Evolutionary conservation across 2,797 vertebrate species (phyloP).

Genomic region (Antennarius maculatus): DNA sequence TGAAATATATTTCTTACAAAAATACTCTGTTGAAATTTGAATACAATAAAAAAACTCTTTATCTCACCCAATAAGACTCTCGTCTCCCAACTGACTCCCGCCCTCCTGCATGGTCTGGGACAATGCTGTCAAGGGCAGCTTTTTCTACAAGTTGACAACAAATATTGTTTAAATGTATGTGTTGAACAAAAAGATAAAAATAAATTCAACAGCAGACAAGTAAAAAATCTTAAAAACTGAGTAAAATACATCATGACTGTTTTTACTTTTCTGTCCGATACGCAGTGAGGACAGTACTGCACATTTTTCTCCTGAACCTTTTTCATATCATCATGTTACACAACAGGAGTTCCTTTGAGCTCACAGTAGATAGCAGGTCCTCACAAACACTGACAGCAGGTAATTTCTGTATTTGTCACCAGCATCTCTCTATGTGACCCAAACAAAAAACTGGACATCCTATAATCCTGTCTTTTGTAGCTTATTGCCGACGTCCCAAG

Average conservation of each 20-base stretch:
- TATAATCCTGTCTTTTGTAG: background rate
- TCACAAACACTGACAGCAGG: constrained; percentile 1
- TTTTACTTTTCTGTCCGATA: too few species aligned
- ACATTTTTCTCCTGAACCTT: constrained; percentile 55
- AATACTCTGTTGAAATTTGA: background rate
- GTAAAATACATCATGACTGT: background rate
- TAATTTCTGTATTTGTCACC: constrained; percentile 9
- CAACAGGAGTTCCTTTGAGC: constrained; percentile 41
- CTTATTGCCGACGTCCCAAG: constrained; percentile 1
- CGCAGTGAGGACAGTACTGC: constrained; percentile 9
- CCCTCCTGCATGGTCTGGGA: constrained; percentile 94
- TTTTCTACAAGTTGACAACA: constrained; percentile 83
- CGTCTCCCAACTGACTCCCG: constrained; percentile 88
- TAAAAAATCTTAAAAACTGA: background rate
- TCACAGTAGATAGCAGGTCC: constrained; percentile 32
- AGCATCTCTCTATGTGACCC: background rate
- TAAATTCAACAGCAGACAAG: background rate
- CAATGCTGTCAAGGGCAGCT: constrained; percentile 89
- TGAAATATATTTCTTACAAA: background rate
- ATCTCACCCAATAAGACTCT: constrained; percentile 90
- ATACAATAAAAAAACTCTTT: background rate
- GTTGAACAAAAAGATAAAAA: background rate
- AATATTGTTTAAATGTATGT: background rate
- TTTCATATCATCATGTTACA: constrained; percentile 51
- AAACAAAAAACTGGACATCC: background rate